These are phyloP conservation scores for Philhelius pedissequus DNA, from an alignment of 2,888 invertebrate species.

Conservation along the genomic window DNA sequence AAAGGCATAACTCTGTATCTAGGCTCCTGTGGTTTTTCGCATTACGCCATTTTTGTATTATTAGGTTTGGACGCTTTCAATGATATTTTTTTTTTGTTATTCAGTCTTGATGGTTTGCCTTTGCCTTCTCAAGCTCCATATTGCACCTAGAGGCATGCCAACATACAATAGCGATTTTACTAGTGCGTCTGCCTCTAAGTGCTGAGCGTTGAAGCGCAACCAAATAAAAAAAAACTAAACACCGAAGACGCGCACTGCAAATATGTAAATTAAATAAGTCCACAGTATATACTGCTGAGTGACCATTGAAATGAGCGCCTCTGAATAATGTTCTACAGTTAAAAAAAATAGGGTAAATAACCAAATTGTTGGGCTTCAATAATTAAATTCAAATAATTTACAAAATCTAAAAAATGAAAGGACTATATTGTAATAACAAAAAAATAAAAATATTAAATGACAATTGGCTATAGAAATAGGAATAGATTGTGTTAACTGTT, in stretches of 20 bases:
- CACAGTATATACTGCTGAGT: neutral
- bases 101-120: neutral
- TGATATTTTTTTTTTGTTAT: neutral
- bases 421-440: too few species aligned
- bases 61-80: neutral
- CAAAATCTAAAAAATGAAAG: too few species aligned
- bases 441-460: too few species aligned
- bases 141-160: neutral
- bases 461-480: too few species aligned
- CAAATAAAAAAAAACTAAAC: neutral
- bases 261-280: constrained; percentile 45
- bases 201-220: constrained; percentile 33
- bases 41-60: neutral
- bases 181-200: constrained; percentile 10
- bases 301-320: constrained; percentile 43
- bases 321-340: constrained; percentile 24
- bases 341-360: neutral
- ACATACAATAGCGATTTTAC: neutral
- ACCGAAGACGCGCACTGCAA: constrained; percentile 37
- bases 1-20: neutral
- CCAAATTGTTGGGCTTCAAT: neutral
- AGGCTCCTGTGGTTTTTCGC: constrained; percentile 22
- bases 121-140: neutral
- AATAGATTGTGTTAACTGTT: too few species aligned
- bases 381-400: too few species aligned